Evolutionary conservation across 2,113 vertebrate species (phyloP).

Genomic region (Pterocles burchelli): DNA sequence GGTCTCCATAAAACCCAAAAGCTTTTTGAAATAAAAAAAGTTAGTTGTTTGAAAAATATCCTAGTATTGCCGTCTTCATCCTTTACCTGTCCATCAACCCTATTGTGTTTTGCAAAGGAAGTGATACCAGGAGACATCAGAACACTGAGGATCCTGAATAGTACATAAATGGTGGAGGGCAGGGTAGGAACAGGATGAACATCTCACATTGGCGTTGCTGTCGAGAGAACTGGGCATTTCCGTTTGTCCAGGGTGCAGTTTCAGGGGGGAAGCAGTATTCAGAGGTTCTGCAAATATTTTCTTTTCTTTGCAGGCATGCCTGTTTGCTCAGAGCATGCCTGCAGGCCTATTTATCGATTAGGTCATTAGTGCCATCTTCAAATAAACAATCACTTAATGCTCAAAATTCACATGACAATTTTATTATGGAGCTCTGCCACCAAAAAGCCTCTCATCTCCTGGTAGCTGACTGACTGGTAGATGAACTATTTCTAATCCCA

Average conservation of each 20-base stretch:
- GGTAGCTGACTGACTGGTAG: background rate
- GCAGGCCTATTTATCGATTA: background rate
- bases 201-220: background rate
- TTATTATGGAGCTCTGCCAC: background rate
- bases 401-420: background rate
- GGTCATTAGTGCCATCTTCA: background rate
- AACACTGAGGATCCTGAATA: background rate
- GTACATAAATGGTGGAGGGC: background rate
- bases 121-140: background rate
- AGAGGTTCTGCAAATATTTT: background rate
- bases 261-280: background rate
- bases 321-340: background rate
- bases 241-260: background rate
- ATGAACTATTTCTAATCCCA: background rate
- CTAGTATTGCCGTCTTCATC: background rate
- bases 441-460: rapidly evolving
- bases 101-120: background rate
- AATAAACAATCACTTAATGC: background rate
- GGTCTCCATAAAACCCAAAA: background rate
- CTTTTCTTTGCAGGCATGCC: background rate
- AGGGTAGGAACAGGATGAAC: background rate
- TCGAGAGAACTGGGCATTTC: background rate
- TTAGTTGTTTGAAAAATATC: background rate
- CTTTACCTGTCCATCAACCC: background rate
- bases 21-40: background rate